These are phyloP conservation scores for Xanthorhoe designata DNA, from an alignment of 2,888 invertebrate species.

Conservation along the genomic window DNA sequence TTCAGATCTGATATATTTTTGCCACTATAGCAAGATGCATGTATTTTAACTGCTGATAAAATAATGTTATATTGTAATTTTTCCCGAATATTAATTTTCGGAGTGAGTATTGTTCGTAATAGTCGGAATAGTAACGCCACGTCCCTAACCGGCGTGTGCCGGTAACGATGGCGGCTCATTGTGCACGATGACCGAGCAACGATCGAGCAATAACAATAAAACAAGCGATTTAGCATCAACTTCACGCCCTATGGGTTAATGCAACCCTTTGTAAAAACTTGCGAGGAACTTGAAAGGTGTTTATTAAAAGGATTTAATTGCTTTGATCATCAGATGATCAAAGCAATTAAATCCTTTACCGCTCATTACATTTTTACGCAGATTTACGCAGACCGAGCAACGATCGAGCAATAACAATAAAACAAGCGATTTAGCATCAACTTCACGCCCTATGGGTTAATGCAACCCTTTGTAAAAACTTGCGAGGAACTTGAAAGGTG, in stretches of 20 bases:
- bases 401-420: constrained; percentile 69
- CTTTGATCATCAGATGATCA: not conserved
- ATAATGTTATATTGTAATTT: no score
- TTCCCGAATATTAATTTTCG: not conserved
- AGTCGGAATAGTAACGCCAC: not conserved
- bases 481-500: constrained; percentile 13
- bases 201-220: constrained; percentile 71
- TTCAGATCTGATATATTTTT: not conserved
- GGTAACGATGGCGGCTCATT: constrained; percentile 29
- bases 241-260: constrained; percentile 46
- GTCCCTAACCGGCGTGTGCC: constrained; percentile 24
- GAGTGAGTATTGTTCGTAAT: not conserved
- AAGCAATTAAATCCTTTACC: no score
- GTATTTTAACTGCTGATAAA: no score
- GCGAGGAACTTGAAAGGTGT: constrained; percentile 11
- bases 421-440: constrained; percentile 72
- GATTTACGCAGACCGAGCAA: constrained; percentile 55
- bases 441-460: constrained; percentile 46
- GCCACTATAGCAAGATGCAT: no score
- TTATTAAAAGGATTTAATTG: constrained; percentile 8
- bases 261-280: constrained; percentile 32
- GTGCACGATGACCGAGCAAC: constrained; percentile 58
- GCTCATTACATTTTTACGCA: no score
- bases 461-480: constrained; percentile 34
- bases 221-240: constrained; percentile 70